Percentiles rank a stretch among this genome's conserved stretches.
Evolutionary conservation across 2,113 vertebrate genomes (phyloP).

Genomic region (Campylorhamphus procurvoides): DNA sequence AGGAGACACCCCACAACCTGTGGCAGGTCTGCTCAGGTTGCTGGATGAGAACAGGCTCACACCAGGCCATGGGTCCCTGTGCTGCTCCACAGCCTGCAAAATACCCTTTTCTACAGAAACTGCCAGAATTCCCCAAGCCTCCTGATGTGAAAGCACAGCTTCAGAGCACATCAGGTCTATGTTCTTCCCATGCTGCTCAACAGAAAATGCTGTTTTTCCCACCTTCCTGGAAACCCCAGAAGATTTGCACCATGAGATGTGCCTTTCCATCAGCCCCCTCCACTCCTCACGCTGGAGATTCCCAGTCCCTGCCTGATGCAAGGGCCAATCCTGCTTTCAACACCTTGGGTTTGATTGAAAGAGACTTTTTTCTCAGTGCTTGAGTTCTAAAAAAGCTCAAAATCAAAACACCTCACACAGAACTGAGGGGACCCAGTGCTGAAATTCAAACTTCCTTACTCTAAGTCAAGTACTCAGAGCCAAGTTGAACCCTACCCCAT

Average conservation of each 20-base stretch:
- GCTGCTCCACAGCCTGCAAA: neutral
- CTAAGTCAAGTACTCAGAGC: neutral
- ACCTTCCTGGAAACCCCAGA: neutral
- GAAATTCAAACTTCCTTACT: neutral
- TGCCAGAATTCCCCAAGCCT: neutral
- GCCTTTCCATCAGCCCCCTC: neutral
- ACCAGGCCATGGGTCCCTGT: rapidly evolving
- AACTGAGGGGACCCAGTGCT: neutral
- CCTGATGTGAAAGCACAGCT: neutral
- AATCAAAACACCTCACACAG: neutral
- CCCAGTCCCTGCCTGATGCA: neutral
- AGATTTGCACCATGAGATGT: neutral
- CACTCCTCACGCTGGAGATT: neutral
- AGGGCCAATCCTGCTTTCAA: neutral
- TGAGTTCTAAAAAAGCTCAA: neutral
- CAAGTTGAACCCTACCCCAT: rapidly evolving
- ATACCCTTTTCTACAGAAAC: neutral
- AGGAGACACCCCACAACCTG: neutral
- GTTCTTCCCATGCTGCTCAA: neutral
- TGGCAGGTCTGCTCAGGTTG: rapidly evolving
- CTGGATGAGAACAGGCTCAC: neutral
- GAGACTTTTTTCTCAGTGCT: neutral
- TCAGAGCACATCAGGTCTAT: neutral
- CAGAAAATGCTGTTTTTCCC: neutral
- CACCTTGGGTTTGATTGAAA: rapidly evolving